These are phyloP conservation scores for Morone chrysops DNA, from an alignment of 2,113 vertebrate genomes.

Conservation along the genomic window DNA sequence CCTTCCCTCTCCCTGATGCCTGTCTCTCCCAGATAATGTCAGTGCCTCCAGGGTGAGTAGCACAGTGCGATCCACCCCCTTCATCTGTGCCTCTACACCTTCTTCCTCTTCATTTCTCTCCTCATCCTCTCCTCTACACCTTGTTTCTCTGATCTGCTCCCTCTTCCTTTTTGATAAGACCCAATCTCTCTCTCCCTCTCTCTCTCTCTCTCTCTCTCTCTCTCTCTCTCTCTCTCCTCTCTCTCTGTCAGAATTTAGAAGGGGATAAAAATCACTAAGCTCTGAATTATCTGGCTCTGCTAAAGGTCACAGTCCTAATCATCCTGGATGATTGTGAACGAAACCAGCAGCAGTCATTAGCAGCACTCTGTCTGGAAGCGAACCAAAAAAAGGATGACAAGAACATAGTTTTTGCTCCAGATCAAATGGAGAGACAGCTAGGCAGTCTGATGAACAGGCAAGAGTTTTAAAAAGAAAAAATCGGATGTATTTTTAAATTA, in stretches of 20 bases:
- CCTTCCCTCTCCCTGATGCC: constrained; percentile 51
- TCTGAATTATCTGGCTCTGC: constrained; percentile 71
- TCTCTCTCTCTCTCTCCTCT: constrained; percentile 18
- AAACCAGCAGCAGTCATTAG: constrained; percentile 75
- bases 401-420: constrained; percentile 46
- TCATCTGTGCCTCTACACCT: constrained; percentile 39
- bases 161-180: constrained; percentile 47
- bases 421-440: constrained; percentile 28
- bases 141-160: constrained; percentile 58
- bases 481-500: neutral
- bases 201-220: constrained; percentile 18
- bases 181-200: constrained; percentile 4
- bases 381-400: constrained; percentile 53
- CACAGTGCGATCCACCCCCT: constrained; percentile 54
- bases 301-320: constrained; percentile 79
- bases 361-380: constrained; percentile 57
- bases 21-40: constrained; percentile 75
- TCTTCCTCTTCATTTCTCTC: constrained; percentile 56
- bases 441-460: constrained; percentile 4
- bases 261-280: constrained; percentile 69
- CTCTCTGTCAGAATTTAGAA: constrained; percentile 53
- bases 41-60: constrained; percentile 66
- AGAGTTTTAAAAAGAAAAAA: neutral
- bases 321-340: constrained; percentile 59
- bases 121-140: constrained; percentile 50